phyloP scores from a whole-genome alignment of 35 echinoderm and acorn worm genomes.

The Apostichopus californicus region DNA sequence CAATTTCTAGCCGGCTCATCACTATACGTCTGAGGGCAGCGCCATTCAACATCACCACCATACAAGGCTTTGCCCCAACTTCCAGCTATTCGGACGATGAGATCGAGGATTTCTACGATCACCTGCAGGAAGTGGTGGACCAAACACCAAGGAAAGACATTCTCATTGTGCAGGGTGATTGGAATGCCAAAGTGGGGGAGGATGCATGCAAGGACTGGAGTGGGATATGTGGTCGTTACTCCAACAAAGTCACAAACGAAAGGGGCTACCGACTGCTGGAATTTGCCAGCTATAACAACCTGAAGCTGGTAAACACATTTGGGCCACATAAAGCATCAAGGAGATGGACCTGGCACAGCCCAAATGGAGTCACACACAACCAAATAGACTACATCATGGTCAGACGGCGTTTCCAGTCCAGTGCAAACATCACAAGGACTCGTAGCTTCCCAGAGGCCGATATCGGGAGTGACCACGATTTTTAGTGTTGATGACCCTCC shows the following conservation, averaged over 20 bases:
- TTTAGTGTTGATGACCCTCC: conserved; percentile 8
- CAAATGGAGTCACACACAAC: neutral
- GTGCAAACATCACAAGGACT: conserved; percentile 23
- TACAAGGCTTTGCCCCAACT: too few relatives aligned
- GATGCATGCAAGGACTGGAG: too few relatives aligned
- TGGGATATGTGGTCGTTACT: too few relatives aligned
- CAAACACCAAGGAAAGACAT: conserved; percentile 46
- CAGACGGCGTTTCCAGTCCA: conserved; percentile 4
- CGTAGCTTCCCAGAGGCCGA: conserved; percentile 35
- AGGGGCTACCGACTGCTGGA: too few relatives aligned
- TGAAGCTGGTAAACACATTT: conserved; percentile 24
- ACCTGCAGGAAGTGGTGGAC: conserved; percentile 43
- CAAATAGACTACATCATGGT: conserved; percentile 53
- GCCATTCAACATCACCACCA: too few relatives aligned
- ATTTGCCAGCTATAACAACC: conserved; percentile 48
- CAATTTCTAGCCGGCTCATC: too few relatives aligned
- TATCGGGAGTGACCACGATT: conserved; percentile 30
- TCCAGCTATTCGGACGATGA: too few relatives aligned
- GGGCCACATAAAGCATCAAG: conserved; percentile 30
- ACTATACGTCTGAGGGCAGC: too few relatives aligned
- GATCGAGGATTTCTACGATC: conserved; percentile 40
- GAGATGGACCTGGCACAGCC: conserved; percentile 43
- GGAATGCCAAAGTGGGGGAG: too few relatives aligned
- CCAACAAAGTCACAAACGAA: too few relatives aligned
- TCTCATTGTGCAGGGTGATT: neutral